Evolutionary conservation across 1,140 invertebrate genomes (phyloP).

Genomic region (Cardiocondyla obscurior): DNA sequence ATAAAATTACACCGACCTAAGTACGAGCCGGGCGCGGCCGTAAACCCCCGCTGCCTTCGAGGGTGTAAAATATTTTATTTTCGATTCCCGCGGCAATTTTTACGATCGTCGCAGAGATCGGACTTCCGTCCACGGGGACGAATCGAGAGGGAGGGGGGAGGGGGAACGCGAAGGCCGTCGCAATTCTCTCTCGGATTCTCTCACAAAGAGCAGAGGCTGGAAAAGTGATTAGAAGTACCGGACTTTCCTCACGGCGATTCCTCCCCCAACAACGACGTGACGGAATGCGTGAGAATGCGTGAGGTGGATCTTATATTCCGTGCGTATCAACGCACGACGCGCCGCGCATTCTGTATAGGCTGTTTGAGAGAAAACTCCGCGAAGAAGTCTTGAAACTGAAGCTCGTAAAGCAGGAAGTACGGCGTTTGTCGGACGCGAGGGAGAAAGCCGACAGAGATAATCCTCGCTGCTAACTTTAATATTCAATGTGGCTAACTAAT

Average conservation of each 20-base stretch:
- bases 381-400: slow-evolving; percentile 46
- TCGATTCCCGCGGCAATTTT: background rate
- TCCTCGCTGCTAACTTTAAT: background rate
- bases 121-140: background rate
- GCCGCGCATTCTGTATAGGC: background rate
- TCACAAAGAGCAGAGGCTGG: slow-evolving; percentile 32
- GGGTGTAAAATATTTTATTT: background rate
- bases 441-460: background rate
- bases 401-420: background rate
- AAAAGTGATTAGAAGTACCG: slow-evolving; percentile 65
- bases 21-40: background rate
- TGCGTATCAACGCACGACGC: slow-evolving; percentile 53
- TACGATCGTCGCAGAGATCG: background rate
- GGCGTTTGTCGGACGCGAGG: background rate
- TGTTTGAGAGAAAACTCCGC: background rate
- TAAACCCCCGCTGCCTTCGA: background rate
- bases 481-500: background rate
- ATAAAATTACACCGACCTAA: background rate
- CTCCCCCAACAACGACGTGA: slow-evolving; percentile 62
- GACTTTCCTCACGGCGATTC: slow-evolving; percentile 61
- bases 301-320: slow-evolving; percentile 46
- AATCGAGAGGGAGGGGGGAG: background rate
- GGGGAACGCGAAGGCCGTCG: background rate
- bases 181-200: background rate
- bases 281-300: slow-evolving; percentile 66